Conservation (phyloP, 2,113 vertebrate species). For the Tricholaema leucomelas region DNA sequence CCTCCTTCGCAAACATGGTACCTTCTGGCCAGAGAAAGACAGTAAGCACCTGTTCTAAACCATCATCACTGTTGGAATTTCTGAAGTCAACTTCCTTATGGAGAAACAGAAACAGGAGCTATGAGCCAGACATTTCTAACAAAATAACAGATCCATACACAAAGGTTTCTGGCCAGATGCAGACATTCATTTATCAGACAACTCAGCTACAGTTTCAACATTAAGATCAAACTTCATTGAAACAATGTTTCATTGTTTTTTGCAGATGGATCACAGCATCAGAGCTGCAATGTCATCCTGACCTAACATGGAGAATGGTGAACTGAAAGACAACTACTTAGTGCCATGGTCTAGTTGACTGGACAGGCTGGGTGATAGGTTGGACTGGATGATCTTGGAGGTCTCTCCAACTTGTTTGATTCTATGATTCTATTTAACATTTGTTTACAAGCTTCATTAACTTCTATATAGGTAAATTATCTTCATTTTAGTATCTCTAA, state of each 20-base stretch:
- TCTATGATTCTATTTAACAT: too few species aligned
- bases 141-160: background rate
- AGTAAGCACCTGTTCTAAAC: background rate
- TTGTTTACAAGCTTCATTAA: background rate
- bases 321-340: background rate
- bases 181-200: background rate
- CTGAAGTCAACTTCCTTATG: background rate
- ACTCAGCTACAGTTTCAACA: background rate
- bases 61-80: background rate
- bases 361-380: too few species aligned
- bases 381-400: too few species aligned
- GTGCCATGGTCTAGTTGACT: too few species aligned
- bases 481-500: background rate
- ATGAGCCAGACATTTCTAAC: background rate
- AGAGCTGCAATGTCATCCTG: background rate
- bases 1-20: background rate
- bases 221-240: background rate
- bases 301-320: background rate
- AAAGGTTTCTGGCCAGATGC: background rate
- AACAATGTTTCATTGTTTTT: background rate
- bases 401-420: too few species aligned
- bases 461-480: background rate
- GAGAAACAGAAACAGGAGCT: background rate
- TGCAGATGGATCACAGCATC: background rate
- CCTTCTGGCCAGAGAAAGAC: background rate